Evolutionary conservation across 2,888 invertebrate species (phyloP).

Genomic region (Atrina japonica): DNA sequence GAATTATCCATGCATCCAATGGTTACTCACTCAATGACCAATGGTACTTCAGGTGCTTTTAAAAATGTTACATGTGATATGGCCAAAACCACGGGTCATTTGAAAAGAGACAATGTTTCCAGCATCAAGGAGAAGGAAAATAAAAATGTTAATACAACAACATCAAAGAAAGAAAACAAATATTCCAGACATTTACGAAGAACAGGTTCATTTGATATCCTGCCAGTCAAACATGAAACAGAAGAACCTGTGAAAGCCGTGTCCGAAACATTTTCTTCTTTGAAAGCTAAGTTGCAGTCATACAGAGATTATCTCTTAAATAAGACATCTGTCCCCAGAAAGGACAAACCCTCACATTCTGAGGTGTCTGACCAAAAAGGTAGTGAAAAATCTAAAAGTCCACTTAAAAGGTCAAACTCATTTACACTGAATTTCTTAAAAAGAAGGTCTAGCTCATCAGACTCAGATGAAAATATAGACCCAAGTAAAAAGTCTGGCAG

Average conservation of each 20-base stretch:
- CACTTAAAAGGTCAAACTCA: conserved; percentile 64
- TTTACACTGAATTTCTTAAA: conserved; percentile 49
- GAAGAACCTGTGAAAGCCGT: conserved; percentile 37
- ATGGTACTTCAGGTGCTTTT: background rate
- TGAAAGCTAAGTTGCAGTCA: conserved; percentile 74
- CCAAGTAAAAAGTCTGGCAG: conserved; percentile 13
- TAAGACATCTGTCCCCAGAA: conserved; percentile 46
- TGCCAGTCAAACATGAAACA: conserved; percentile 40
- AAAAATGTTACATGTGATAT: conserved; percentile 2
- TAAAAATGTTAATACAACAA: conserved; percentile 1
- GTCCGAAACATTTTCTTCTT: conserved; percentile 61
- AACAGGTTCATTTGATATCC: conserved; percentile 59
- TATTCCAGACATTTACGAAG: conserved; percentile 46
- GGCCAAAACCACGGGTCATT: background rate
- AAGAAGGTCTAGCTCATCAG: conserved; percentile 34
- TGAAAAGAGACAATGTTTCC: background rate
- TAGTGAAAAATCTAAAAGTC: conserved; percentile 47
- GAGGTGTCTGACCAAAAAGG: conserved; percentile 20
- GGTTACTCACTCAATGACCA: background rate
- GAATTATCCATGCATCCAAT: background rate
- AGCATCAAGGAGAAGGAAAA: background rate
- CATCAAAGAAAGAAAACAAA: conserved; percentile 16
- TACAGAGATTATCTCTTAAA: conserved; percentile 68
- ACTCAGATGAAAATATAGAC: conserved; percentile 19
- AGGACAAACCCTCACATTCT: conserved; percentile 24